These are phyloP conservation scores for Neoscelio sp. DNA, from an alignment of 2,888 invertebrate species.

Conservation along the genomic window DNA sequence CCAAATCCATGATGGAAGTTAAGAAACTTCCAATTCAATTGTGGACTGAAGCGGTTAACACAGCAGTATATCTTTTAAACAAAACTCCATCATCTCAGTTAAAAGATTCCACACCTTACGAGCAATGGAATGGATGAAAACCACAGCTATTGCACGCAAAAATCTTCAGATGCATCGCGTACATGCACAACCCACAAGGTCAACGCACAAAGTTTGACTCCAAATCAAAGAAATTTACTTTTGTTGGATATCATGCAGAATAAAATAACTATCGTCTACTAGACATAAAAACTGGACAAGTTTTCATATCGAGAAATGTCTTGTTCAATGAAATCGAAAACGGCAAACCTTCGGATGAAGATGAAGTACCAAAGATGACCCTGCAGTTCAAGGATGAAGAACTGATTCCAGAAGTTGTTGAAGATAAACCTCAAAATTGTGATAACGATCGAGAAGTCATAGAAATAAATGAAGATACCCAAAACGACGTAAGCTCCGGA, in stretches of 20 bases:
- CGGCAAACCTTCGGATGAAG: too few relatives aligned
- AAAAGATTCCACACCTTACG: conserved; percentile 40
- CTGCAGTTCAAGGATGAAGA: too few relatives aligned
- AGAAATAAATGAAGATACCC: neutral
- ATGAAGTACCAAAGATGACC: too few relatives aligned
- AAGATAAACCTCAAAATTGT: too few relatives aligned
- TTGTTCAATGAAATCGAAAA: conserved; percentile 22
- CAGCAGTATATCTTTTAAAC: conserved; percentile 35
- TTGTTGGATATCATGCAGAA: too few relatives aligned
- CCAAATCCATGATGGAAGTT: conserved; percentile 25
- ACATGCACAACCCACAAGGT: conserved; percentile 31
- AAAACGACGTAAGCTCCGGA: neutral
- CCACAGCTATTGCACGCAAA: conserved; percentile 2
- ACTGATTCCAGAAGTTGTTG: too few relatives aligned
- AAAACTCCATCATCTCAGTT: conserved; percentile 23
- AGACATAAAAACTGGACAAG: conserved; percentile 12
- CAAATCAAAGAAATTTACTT: too few relatives aligned
- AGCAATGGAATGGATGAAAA: conserved; percentile 35
- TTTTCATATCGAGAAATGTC: conserved; percentile 44
- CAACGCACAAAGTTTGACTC: conserved; percentile 19
- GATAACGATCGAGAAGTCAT: too few relatives aligned
- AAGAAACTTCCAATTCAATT: neutral
- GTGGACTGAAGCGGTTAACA: conserved; percentile 42
- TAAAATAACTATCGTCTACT: conserved; percentile 36
- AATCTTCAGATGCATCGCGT: conserved; percentile 30